phyloP scores from a whole-genome alignment of 2,797 vertebrate genomes.

The Calcarius lapponicus region DNA sequence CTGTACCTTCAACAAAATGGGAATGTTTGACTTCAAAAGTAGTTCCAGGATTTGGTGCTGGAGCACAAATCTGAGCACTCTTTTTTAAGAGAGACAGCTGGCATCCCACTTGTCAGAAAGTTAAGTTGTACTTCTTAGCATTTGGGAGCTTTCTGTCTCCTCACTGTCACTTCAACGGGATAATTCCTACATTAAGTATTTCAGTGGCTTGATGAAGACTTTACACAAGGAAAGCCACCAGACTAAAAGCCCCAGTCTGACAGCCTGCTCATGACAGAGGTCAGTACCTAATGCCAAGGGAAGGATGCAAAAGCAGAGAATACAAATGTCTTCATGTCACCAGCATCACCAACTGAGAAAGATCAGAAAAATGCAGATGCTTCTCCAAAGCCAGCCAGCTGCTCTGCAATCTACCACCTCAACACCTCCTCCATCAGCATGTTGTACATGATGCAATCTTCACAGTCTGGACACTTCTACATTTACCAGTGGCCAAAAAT shows the following conservation, averaged over 20 bases:
- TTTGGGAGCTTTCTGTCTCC: neutral
- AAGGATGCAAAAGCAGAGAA: neutral
- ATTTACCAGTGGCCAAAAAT: neutral
- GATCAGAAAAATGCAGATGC: neutral
- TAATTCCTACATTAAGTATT: neutral
- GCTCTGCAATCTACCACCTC: neutral
- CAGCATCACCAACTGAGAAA: neutral
- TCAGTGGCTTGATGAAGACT: neutral
- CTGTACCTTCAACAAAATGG: neutral
- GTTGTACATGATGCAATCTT: neutral
- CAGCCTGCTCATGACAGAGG: neutral
- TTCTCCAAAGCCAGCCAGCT: neutral
- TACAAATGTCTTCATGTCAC: neutral
- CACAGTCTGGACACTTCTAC: neutral
- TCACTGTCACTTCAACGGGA: neutral
- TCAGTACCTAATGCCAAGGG: neutral
- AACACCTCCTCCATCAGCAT: constrained; percentile 6
- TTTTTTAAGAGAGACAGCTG: neutral
- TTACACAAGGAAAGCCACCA: neutral
- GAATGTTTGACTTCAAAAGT: neutral
- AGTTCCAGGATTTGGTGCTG: neutral
- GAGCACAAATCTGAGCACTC: neutral
- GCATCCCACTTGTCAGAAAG: neutral
- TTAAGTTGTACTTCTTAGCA: neutral
- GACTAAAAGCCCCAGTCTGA: neutral